Evolutionary conservation across 2,888 invertebrate genomes (phyloP), one percentile per base, ranked within the genome.

Genomic region (Punctoribates punctum): DNA sequence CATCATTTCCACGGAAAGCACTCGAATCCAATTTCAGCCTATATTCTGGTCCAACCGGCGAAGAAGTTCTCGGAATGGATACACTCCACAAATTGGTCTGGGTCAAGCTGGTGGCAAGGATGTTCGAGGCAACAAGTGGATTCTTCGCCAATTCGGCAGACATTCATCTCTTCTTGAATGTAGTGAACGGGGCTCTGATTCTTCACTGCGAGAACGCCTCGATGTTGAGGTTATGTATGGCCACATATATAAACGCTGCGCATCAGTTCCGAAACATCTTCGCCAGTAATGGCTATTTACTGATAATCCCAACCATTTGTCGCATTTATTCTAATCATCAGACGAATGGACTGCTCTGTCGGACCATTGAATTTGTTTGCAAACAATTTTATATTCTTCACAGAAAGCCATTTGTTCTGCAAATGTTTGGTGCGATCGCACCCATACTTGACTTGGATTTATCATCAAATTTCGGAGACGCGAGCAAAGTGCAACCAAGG

Each of bases 251-350:
- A 78, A 98, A 98, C 84, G 96, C 96, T 0, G 94, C 95, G 0
- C 94, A 94, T 81, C 96, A 98, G 85, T 99, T 99, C 84, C 98
- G 97, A 85, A 97, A 96, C 83, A 95, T 99, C 79, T 99, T 99
- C 84, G 95, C 97, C 0, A 94, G 94, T 15, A 97, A 96, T 83
- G 97, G 97, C 88, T 99, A 97, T 83, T 87, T 98, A 75, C 87
- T 97, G 81, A 96, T 99, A 80, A 97, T 99, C 93, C 99, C 99
- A 27, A 96, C 98, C 0, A 85, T 99, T 34, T 86, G 99, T 72
- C 93, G 96, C 86, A 91, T 98, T 75, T 99, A 99, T 85, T 95
- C 96, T 2, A 94, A 96, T 82, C 96, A 97, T 84, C 98, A 97
- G 86, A 96, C 96, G 0, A 99, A 99, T 84, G 92, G 92, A 82